Evolutionary conservation across 64 coral and sea anemone genomes (phyloP).

Genomic region (Hydrozoanthus tunicans): DNA sequence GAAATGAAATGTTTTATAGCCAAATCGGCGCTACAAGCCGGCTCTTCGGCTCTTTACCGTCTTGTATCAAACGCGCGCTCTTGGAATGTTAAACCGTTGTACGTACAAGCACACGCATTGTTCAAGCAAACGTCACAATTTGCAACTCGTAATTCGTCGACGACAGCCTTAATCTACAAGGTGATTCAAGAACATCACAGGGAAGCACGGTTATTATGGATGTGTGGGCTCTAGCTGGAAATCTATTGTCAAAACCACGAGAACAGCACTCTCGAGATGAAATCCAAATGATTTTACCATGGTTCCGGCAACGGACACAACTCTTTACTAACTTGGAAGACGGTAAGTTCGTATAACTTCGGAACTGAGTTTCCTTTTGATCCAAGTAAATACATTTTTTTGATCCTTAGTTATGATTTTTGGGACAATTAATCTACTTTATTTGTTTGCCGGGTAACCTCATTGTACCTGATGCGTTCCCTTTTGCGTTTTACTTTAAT

Average conservation of each 20-base stretch:
- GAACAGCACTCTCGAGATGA: constrained; percentile 23
- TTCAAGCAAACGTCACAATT: background rate
- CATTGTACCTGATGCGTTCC: too few relatives aligned
- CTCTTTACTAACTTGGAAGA: constrained; percentile 52
- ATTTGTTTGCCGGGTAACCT: too few relatives aligned
- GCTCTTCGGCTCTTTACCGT: too few relatives aligned
- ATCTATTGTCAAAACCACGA: constrained; percentile 40
- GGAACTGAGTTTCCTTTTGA: too few relatives aligned
- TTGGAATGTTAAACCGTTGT: too few relatives aligned
- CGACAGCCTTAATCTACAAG: background rate
- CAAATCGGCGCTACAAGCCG: too few relatives aligned
- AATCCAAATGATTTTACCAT: constrained; percentile 43
- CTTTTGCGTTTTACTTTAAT: too few relatives aligned
- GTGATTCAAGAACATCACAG: background rate
- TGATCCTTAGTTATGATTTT: too few relatives aligned
- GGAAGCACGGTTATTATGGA: background rate
- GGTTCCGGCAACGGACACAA: constrained; percentile 44
- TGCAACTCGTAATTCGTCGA: background rate
- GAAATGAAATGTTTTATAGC: too few relatives aligned
- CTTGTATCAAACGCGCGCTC: too few relatives aligned
- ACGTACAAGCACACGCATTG: background rate
- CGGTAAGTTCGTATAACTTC: background rate
- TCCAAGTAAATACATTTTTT: too few relatives aligned
- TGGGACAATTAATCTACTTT: too few relatives aligned
- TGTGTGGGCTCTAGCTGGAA: constrained; percentile 5